Conservation (phyloP, 2,113 vertebrate genomes). For the Corythoichthys intestinalis region DNA sequence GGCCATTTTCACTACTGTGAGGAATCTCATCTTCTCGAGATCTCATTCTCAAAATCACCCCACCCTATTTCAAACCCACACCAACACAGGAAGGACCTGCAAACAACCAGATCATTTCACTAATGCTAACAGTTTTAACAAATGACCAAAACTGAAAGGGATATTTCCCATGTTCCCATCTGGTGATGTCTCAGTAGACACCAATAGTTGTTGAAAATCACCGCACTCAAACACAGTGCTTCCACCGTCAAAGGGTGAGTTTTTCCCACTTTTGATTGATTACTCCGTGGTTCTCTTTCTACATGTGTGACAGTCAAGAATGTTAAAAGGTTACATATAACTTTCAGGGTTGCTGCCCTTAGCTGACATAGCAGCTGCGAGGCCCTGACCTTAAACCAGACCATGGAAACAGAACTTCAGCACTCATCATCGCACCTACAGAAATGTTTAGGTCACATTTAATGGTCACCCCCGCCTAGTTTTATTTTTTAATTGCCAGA, state of each 20-base stretch:
- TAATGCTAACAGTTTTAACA: too few relatives aligned
- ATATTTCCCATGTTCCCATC: too few relatives aligned
- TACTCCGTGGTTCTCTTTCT: neutral
- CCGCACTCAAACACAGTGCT: neutral
- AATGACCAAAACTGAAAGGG: neutral
- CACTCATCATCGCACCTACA: neutral
- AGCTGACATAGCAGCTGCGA: slow-evolving; percentile 31
- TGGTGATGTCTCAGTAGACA: too few relatives aligned
- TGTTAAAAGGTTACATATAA: neutral
- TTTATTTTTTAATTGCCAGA: neutral
- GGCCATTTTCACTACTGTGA: too few relatives aligned
- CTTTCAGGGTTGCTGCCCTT: slow-evolving; percentile 35
- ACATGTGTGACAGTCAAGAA: neutral
- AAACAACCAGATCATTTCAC: too few relatives aligned
- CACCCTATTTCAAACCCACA: too few relatives aligned
- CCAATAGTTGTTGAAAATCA: neutral
- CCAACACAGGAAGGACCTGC: too few relatives aligned
- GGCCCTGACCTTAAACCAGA: slow-evolving; percentile 32
- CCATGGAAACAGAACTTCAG: slow-evolving; percentile 15
- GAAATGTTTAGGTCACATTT: neutral
- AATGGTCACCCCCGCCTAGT: neutral
- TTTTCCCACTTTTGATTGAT: neutral
- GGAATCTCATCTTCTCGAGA: too few relatives aligned
- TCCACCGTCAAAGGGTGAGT: neutral
- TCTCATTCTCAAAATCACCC: too few relatives aligned